Evolutionary conservation across 2,113 vertebrate species (phyloP).

Genomic region (Vireo altiloquus): DNA sequence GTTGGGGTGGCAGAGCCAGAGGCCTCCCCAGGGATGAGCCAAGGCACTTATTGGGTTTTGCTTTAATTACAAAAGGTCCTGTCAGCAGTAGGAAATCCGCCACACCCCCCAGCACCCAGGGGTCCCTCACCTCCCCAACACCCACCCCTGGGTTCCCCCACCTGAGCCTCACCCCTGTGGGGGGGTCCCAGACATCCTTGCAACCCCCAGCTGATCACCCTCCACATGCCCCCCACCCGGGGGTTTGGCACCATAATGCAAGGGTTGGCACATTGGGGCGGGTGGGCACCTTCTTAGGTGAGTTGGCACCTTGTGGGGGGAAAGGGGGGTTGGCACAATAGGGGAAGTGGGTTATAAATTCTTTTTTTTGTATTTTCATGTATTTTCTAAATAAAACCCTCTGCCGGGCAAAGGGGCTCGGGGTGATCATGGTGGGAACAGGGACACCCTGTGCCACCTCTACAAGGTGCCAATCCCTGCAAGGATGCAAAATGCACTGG

Average conservation of each 20-base stretch:
- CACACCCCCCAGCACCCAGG: background rate
- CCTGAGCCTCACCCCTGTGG: background rate
- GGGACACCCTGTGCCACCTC: background rate
- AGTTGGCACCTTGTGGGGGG: too few species aligned
- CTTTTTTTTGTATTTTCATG: background rate
- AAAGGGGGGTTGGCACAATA: background rate
- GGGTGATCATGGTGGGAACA: background rate
- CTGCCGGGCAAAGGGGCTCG: background rate
- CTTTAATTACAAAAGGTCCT: background rate
- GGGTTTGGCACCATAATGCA: background rate
- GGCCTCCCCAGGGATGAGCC: background rate
- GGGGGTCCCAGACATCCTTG: background rate
- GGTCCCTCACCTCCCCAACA: background rate
- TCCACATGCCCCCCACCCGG: background rate
- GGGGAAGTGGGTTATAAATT: background rate
- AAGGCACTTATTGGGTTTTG: background rate
- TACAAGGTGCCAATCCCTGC: background rate
- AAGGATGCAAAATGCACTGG: background rate
- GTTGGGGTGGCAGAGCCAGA: background rate
- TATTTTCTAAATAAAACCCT: background rate
- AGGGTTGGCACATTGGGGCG: background rate
- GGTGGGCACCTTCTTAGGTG: background rate
- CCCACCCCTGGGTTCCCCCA: background rate
- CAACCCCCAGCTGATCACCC: background rate
- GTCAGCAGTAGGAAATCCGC: background rate